phyloP scores from a whole-genome alignment of 2,888 invertebrate species.

The Volucella inflata region DNA sequence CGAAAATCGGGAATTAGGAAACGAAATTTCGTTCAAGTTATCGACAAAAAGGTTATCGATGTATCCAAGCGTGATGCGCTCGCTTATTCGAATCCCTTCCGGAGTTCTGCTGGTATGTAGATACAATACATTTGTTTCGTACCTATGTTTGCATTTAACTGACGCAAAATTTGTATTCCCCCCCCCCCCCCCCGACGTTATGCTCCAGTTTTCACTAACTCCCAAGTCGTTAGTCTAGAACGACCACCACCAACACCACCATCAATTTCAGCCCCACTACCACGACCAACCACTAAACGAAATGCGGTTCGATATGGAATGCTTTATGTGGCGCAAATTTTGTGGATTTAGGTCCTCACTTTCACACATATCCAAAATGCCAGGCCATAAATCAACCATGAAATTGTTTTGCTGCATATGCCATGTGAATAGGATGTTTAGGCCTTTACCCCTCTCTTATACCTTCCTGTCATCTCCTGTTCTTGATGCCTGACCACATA shows the following conservation, averaged over 20 bases:
- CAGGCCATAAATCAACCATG: constrained; percentile 73
- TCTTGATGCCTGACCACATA: background rate
- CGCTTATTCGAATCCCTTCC: constrained; percentile 52
- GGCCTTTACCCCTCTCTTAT: constrained; percentile 27
- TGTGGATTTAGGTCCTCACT: constrained; percentile 72
- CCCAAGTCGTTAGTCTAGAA: background rate
- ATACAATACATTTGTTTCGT: too few relatives aligned
- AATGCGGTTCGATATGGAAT: constrained; percentile 62
- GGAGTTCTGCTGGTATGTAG: constrained; percentile 15
- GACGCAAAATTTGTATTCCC: constrained; percentile 46
- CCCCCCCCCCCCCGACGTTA: background rate
- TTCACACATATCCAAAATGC: constrained; percentile 63
- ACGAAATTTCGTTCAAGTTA: constrained; percentile 14
- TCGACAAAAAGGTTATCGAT: constrained; percentile 60
- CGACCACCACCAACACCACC: background rate
- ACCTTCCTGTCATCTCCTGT: constrained; percentile 3
- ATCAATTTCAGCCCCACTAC: constrained; percentile 15
- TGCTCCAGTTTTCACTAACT: constrained; percentile 36
- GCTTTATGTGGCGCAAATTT: constrained; percentile 64
- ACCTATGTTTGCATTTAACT: constrained; percentile 43
- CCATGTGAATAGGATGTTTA: constrained; percentile 64
- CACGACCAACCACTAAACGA: background rate
- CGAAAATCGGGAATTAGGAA: background rate
- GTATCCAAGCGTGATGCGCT: constrained; percentile 64
- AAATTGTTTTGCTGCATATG: constrained; percentile 75